Evolutionary conservation across 1,140 invertebrate genomes (phyloP).

Genomic region (Triops longicaudatus): DNA sequence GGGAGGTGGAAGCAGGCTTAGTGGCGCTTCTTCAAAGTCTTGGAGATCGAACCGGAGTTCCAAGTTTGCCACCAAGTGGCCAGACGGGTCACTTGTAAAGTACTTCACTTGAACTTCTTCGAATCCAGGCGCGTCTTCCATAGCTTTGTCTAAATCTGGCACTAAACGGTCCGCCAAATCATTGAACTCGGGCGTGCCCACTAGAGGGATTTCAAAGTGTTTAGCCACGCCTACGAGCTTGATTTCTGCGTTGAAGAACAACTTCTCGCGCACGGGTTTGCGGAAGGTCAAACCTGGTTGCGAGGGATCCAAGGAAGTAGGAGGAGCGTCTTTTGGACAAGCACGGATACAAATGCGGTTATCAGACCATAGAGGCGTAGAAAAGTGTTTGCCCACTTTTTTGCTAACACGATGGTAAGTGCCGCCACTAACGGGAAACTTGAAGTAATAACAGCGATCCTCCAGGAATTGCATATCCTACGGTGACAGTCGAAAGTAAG

Average conservation of each 20-base stretch:
- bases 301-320: neutral
- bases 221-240: slow-evolving; percentile 66
- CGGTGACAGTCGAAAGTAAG: slow-evolving; percentile 29
- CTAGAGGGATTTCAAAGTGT: slow-evolving; percentile 58
- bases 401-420: slow-evolving; percentile 72
- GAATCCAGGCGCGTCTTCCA: slow-evolving; percentile 61
- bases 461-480: slow-evolving; percentile 74
- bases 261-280: slow-evolving; percentile 47
- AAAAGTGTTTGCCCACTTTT: slow-evolving; percentile 71
- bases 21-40: neutral
- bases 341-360: slow-evolving; percentile 66
- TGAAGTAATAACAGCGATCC: slow-evolving; percentile 71
- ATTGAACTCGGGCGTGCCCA: slow-evolving; percentile 59
- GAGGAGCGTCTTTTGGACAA: slow-evolving; percentile 28
- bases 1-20: neutral
- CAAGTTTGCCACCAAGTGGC: neutral
- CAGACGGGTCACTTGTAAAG: slow-evolving; percentile 57
- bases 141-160: slow-evolving; percentile 51
- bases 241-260: slow-evolving; percentile 61
- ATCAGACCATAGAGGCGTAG: slow-evolving; percentile 63
- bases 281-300: neutral
- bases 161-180: slow-evolving; percentile 59
- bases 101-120: slow-evolving; percentile 56
- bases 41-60: neutral
- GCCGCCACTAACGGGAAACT: slow-evolving; percentile 80